phyloP scores from a whole-genome alignment of 2,888 invertebrate species.

The Caprella mutica region DNA sequence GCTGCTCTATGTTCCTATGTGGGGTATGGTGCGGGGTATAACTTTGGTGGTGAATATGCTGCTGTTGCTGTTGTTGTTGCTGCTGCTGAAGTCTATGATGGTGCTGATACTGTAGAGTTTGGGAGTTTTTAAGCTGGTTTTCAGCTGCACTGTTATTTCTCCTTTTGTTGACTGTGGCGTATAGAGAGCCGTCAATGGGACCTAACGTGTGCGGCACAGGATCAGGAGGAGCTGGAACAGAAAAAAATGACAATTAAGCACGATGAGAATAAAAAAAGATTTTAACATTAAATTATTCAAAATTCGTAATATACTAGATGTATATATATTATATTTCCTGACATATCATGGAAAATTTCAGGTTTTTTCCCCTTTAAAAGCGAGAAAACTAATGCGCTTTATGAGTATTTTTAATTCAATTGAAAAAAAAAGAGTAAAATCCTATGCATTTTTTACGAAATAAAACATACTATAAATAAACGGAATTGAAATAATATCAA shows the following conservation, averaged over 20 bases:
- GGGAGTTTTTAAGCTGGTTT: conserved; percentile 31
- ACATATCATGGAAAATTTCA: too few species aligned
- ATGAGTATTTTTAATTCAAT: too few species aligned
- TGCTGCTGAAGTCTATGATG: conserved; percentile 11
- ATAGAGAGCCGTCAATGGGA: conserved; percentile 79
- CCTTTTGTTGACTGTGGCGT: conserved; percentile 52
- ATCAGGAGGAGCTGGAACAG: conserved; percentile 16
- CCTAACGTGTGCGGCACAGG: conserved; percentile 56
- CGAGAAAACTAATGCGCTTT: too few species aligned
- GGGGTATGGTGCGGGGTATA: neutral
- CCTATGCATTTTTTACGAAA: too few species aligned
- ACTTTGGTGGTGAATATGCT: conserved; percentile 11
- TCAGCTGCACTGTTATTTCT: conserved; percentile 42
- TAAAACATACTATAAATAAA: too few species aligned
- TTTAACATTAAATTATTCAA: neutral
- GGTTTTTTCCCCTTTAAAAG: too few species aligned
- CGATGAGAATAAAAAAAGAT: neutral
- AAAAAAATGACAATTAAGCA: conserved; percentile 7
- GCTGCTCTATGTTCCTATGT: too few species aligned
- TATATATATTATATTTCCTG: too few species aligned
- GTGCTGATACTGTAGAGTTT: conserved; percentile 36
- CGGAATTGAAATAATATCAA: too few species aligned
- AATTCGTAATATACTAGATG: too few species aligned
- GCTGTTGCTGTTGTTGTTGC: conserved; percentile 8
- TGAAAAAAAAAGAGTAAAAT: too few species aligned